Percentiles rank a stretch among this genome's conserved stretches.
These are phyloP conservation scores for rabbit (Oryctolagus cuniculus) DNA, from an alignment of 2,113 vertebrate species.

Conservation along the genomic window mOryCun1.1 NC_091447.1:45321001-45321500, in stretches of 20 bases:
- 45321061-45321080: constrained; percentile 42
- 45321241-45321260: no score
- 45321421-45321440: constrained; percentile 2
- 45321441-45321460: neutral
- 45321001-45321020: neutral
- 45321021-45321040: neutral
- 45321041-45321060: neutral
- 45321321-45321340: neutral
- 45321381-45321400: neutral
- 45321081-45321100: neutral
- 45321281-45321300: neutral
- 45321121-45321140: constrained; percentile 13
- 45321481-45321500: no score
- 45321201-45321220: constrained; percentile 6
- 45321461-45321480: no score
- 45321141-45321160: constrained; percentile 50
- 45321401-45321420: neutral
- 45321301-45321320: neutral
- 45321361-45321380: neutral
- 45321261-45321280: no score
- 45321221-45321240: constrained; percentile 8
- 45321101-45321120: constrained; percentile 48
- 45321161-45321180: constrained; percentile 22
- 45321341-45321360: neutral
- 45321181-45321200: constrained; percentile 45